Percentiles rank a stretch among this genome's conserved stretches.
Evolutionary conservation across 2,888 invertebrate genomes (phyloP).

Genomic region (Drosophila multiciliata): DNA sequence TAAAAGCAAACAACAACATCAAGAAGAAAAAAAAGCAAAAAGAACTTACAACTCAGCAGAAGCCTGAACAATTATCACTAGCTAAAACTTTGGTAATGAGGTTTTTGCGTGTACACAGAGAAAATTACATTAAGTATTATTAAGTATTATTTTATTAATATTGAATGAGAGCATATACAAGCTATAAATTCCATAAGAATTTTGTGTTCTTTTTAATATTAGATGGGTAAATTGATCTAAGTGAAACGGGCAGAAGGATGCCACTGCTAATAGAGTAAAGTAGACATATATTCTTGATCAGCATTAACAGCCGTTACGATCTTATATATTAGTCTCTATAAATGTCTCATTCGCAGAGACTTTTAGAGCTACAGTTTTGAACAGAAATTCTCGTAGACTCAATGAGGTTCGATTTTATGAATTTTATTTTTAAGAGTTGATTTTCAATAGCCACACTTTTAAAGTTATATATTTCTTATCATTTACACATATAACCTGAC

Average conservation of each 20-base stretch:
- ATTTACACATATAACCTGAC: no score
- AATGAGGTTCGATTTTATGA: no score
- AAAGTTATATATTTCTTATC: no score
- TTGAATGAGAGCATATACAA: not conserved
- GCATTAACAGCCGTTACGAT: not conserved
- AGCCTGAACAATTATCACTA: slow-evolving; percentile 56
- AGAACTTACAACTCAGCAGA: slow-evolving; percentile 11
- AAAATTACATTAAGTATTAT: not conserved
- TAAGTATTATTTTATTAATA: not conserved
- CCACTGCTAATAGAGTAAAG: not conserved
- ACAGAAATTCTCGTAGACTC: no score
- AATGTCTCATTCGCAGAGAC: not conserved
- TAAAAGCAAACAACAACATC: slow-evolving; percentile 10
- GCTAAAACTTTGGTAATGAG: slow-evolving; percentile 38
- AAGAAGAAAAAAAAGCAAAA: slow-evolving; percentile 11
- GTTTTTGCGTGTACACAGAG: slow-evolving; percentile 3
- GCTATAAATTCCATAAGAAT: not conserved
- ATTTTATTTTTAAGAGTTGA: no score
- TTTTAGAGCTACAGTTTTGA: no score
- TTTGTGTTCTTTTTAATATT: not conserved
- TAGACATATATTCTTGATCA: not conserved
- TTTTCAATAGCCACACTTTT: no score
- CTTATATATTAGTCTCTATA: not conserved
- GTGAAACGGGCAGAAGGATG: not conserved
- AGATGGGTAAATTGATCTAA: not conserved